phyloP scores from a whole-genome alignment of 2,888 invertebrate species.

The Leptodirus hochenwartii region DNA sequence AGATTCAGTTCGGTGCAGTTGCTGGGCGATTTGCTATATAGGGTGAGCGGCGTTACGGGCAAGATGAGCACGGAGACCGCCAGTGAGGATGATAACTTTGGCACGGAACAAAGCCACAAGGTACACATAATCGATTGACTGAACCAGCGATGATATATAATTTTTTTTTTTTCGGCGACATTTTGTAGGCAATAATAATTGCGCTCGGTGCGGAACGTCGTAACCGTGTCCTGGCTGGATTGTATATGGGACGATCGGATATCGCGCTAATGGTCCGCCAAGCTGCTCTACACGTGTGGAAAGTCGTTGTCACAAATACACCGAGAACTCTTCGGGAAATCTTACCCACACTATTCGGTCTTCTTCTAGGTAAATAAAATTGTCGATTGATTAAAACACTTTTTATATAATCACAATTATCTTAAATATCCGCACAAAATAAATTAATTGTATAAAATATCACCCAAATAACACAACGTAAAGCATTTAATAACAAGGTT shows the following conservation, averaged over 20 bases:
- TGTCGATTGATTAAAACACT: too few relatives aligned
- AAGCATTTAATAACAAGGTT: too few relatives aligned
- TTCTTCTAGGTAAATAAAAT: too few relatives aligned
- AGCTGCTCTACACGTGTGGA: conserved; percentile 98
- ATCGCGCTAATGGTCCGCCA: conserved; percentile 94
- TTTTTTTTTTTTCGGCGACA: too few relatives aligned
- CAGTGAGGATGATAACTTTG: conserved; percentile 97
- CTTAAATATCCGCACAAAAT: too few relatives aligned
- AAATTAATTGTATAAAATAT: too few relatives aligned
- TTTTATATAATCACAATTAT: too few relatives aligned
- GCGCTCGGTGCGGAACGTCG: conserved; percentile 78
- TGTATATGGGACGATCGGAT: conserved; percentile 96
- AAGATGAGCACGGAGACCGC: conserved; percentile 99
- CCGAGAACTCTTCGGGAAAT: conserved; percentile 93
- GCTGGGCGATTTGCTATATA: conserved; percentile 85
- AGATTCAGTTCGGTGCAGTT: conserved; percentile 78
- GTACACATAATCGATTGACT: too few relatives aligned
- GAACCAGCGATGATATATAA: too few relatives aligned
- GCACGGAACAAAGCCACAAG: conserved; percentile 91
- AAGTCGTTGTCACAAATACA: conserved; percentile 96
- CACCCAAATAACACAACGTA: too few relatives aligned
- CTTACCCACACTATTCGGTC: conserved; percentile 78
- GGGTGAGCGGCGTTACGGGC: conserved; percentile 93
- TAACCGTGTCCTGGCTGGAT: conserved; percentile 80
- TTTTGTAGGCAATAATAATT: conserved; percentile 73